These are phyloP conservation scores for Erethizon dorsatum DNA, from an alignment of 2,797 vertebrate species.

Conservation along the genomic window DNA sequence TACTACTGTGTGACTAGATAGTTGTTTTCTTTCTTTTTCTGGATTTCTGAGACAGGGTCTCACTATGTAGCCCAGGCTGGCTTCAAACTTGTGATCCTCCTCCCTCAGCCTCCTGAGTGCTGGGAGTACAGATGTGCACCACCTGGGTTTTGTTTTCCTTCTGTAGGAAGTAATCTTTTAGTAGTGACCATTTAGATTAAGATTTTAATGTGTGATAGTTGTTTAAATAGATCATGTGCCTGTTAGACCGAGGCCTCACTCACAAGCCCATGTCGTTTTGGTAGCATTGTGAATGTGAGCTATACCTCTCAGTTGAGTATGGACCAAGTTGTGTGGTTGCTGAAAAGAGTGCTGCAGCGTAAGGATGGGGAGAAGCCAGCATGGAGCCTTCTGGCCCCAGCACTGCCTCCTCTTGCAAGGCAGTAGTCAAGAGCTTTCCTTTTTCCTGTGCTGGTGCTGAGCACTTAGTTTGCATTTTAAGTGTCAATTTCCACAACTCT, in stretches of 20 bases:
- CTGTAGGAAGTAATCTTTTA: background rate
- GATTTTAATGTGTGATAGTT: background rate
- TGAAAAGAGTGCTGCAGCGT: background rate
- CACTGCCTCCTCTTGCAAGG: background rate
- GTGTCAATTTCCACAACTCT: background rate
- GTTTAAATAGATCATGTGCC: background rate
- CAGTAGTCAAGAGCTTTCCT: background rate
- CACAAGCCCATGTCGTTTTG: background rate
- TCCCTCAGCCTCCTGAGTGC: background rate
- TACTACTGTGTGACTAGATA: background rate
- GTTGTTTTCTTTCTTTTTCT: background rate
- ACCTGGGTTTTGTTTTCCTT: background rate
- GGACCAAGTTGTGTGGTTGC: background rate
- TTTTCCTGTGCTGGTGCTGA: background rate
- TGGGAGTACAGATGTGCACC: background rate
- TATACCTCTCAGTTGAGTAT: rapidly evolving
- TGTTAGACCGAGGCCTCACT: background rate
- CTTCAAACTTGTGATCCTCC: background rate
- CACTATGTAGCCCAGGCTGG: background rate
- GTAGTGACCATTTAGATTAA: background rate
- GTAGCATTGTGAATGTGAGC: background rate
- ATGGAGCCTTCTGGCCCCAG: background rate
- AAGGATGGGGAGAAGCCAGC: background rate
- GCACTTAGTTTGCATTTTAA: background rate
- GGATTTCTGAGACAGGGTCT: background rate